Percentiles rank a stretch among this genome's conserved stretches.
Evolutionary conservation across 1,140 invertebrate genomes (phyloP).

Genomic region (Danaus melanippus): DNA sequence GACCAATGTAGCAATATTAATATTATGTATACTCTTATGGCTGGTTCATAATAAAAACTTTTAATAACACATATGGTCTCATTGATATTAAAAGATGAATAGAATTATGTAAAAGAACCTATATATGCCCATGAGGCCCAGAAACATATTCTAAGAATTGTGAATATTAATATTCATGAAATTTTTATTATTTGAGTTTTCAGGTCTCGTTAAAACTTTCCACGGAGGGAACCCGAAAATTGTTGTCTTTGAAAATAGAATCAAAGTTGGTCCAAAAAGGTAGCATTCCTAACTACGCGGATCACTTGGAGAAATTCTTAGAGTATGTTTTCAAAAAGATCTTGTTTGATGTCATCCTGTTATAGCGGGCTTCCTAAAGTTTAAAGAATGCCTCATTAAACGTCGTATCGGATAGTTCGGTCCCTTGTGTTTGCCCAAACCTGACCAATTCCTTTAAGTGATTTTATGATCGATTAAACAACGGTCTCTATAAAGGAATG

Average conservation of each 20-base stretch:
- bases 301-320: slow-evolving; percentile 10
- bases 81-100: no score
- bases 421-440: slow-evolving; percentile 11
- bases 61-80: no score
- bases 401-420: slow-evolving; percentile 12
- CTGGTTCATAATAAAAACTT: no score
- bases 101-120: no score
- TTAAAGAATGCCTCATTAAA: slow-evolving; percentile 24
- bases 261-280: slow-evolving; percentile 18
- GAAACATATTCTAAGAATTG: no score
- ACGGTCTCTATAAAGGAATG: slow-evolving; percentile 14
- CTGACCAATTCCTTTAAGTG: slow-evolving; percentile 18
- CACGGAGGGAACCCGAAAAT: slow-evolving; percentile 11
- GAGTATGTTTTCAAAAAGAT: slow-evolving; percentile 18
- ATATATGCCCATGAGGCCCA: no score
- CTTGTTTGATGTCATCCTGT: slow-evolving; percentile 18
- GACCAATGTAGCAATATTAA: no score
- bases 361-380: slow-evolving; percentile 19
- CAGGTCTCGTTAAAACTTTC: slow-evolving; percentile 21
- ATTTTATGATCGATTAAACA: slow-evolving; percentile 18
- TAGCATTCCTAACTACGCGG: slow-evolving; percentile 14
- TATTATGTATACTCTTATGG: no score
- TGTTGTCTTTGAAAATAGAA: slow-evolving; percentile 15
- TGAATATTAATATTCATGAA: background rate
- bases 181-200: slow-evolving; percentile 1